These are phyloP conservation scores for Heliconius sara DNA, from an alignment of 2,888 invertebrate genomes.

Conservation along the genomic window DNA sequence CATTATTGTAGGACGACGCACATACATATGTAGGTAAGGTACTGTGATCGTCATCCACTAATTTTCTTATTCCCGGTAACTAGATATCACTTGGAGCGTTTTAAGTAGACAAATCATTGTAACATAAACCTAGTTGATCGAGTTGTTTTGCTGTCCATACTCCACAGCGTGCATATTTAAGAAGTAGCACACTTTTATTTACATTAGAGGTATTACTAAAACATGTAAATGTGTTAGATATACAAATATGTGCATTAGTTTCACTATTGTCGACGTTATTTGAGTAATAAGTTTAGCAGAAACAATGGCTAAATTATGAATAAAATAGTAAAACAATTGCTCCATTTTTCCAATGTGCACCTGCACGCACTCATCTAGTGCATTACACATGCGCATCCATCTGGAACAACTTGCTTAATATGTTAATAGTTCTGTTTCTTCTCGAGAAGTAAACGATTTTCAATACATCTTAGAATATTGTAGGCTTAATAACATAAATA, in stretches of 20 bases:
- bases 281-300: neutral
- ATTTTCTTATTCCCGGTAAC: constrained; percentile 24
- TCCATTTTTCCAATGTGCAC: constrained; percentile 64
- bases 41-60: neutral
- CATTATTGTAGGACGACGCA: neutral
- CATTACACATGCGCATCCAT: constrained; percentile 68
- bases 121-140: constrained; percentile 4
- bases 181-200: constrained; percentile 5
- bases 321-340: constrained; percentile 63
- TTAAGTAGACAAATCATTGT: constrained; percentile 25
- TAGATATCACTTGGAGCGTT: constrained; percentile 26
- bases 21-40: neutral
- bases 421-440: constrained; percentile 64
- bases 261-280: constrained; percentile 2
- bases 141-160: neutral
- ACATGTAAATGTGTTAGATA: constrained; percentile 1
- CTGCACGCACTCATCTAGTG: constrained; percentile 62
- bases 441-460: neutral
- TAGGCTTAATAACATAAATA: neutral
- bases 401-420: constrained; percentile 61
- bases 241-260: constrained; percentile 1
- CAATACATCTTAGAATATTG: constrained; percentile 1
- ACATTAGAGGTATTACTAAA: neutral
- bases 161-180: neutral
- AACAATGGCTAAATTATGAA: constrained; percentile 55